phyloP scores from a whole-genome alignment of 1,140 invertebrate species.

The Trichogramma pretiosum region DNA sequence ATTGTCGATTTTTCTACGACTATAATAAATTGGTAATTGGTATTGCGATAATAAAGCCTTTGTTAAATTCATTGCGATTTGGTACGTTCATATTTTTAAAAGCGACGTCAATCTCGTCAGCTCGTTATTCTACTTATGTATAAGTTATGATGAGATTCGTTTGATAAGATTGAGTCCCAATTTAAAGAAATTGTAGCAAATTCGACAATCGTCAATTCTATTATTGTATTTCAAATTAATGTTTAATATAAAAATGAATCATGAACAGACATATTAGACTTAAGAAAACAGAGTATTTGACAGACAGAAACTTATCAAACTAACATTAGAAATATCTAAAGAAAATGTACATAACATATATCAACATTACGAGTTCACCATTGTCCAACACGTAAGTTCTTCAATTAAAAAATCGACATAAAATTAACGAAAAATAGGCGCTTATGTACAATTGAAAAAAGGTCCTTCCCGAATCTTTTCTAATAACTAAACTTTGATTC shows the following conservation, averaged over 20 bases:
- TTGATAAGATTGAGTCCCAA: slow-evolving; percentile 6
- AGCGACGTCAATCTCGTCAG: slow-evolving; percentile 7
- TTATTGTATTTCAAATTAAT: not conserved
- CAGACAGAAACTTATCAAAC: slow-evolving; percentile 16
- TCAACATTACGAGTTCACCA: slow-evolving; percentile 8
- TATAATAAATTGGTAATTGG: too few relatives aligned
- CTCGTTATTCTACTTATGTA: slow-evolving; percentile 10
- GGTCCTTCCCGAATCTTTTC: slow-evolving; percentile 10
- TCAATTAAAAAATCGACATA: slow-evolving; percentile 15
- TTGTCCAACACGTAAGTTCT: slow-evolving; percentile 3
- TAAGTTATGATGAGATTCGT: slow-evolving; percentile 17
- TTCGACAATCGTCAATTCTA: not conserved
- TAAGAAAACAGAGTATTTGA: slow-evolving; percentile 20
- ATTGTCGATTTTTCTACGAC: slow-evolving; percentile 5
- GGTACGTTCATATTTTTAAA: too few relatives aligned
- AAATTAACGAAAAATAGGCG: slow-evolving; percentile 17
- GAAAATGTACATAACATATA: slow-evolving; percentile 17
- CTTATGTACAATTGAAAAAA: slow-evolving; percentile 18
- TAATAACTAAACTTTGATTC: too few relatives aligned
- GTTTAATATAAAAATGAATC: slow-evolving; percentile 9
- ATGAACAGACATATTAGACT: too few relatives aligned
- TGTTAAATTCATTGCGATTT: too few relatives aligned
- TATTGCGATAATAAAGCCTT: too few relatives aligned
- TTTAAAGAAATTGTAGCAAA: slow-evolving; percentile 11
- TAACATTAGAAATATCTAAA: slow-evolving; percentile 18